These are phyloP conservation scores for Steinernema hermaphroditum DNA, from an alignment of 2,888 invertebrate species.

Conservation along the genomic window DNA sequence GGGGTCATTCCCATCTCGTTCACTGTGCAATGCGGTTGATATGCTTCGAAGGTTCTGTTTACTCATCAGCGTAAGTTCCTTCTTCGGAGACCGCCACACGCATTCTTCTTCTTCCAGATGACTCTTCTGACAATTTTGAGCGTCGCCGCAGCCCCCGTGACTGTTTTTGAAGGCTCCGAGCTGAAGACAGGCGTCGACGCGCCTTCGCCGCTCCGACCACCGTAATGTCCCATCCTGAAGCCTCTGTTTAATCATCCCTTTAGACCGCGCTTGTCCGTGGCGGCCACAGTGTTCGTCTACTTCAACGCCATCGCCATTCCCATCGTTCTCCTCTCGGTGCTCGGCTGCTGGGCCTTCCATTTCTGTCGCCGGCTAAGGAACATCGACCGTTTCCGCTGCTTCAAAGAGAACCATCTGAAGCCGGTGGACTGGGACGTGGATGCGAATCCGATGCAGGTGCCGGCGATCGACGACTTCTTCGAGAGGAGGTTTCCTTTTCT, in stretches of 20 bases:
- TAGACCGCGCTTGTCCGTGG: background rate
- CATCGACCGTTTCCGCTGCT: background rate
- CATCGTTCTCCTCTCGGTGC: background rate
- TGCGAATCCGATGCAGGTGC: background rate
- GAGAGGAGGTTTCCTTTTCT: background rate
- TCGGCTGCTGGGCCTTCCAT: background rate
- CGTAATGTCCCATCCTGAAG: background rate
- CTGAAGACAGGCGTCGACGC: too few relatives aligned
- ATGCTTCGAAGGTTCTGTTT: conserved; percentile 2
- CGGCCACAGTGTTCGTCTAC: background rate
- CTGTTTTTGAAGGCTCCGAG: background rate
- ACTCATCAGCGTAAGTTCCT: background rate
- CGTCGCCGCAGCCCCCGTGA: background rate
- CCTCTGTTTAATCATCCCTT: background rate
- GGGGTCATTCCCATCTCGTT: conserved; percentile 4
- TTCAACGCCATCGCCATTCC: background rate
- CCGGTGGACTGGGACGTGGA: background rate
- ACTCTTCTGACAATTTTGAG: background rate
- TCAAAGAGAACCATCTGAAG: background rate
- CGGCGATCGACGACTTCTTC: background rate
- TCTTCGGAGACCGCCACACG: background rate
- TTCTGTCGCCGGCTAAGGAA: background rate
- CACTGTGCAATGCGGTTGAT: background rate
- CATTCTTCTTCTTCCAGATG: background rate
- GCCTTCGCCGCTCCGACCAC: background rate